Evolutionary conservation across 1,140 invertebrate species (phyloP), one percentile per base, ranked within the genome.

Genomic region (Eulimnadia texana): DNA sequence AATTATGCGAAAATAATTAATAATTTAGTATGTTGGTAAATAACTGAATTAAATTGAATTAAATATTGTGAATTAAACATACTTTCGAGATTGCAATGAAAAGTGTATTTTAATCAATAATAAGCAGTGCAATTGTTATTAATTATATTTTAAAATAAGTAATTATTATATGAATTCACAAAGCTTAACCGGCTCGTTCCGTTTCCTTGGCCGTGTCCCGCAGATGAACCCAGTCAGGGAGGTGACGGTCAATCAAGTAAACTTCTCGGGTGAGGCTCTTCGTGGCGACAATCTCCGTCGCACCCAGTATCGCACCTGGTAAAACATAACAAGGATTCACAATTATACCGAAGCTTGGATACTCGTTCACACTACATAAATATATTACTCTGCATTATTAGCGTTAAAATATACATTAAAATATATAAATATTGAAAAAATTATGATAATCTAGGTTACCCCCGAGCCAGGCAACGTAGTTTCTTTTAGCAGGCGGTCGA

Each of bases 381-480:
- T 42, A 42, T 42, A 42, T 42, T 42, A 9, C 16, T 42, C 16
- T 16, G 16, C 6, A 42, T 42, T 42, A 42, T 42, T 42, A 42
- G 6, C 6, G 33, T 16, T 42, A 42, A 9, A 9, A 42, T 9
- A 42, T 42, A 42, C 33, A 42, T 9, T 16, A 42, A 16, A 42
- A 42, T 42, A 6, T 6, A 42, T 42, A 9, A 42, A 16, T 42
- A 42, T 9, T 42, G 33, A 6, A 42, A 16, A 9, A 42, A 16
- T 42, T 9, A 42, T 42, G 6, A 42, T 42, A 74, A 73, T 72
- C n/a, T 55, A 24, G 54, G 67, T 70, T 74, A 83, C 82, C 86
- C 70, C 90, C 89, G 11, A 92, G 72, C 90, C 90, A 93, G 25
- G 83, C 79, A 3, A 84, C 81, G 70, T 85, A 93, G 75, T 94